Evolutionary conservation across 2,888 invertebrate species (phyloP).

Genomic region (Caenorhabditis panamensis): DNA sequence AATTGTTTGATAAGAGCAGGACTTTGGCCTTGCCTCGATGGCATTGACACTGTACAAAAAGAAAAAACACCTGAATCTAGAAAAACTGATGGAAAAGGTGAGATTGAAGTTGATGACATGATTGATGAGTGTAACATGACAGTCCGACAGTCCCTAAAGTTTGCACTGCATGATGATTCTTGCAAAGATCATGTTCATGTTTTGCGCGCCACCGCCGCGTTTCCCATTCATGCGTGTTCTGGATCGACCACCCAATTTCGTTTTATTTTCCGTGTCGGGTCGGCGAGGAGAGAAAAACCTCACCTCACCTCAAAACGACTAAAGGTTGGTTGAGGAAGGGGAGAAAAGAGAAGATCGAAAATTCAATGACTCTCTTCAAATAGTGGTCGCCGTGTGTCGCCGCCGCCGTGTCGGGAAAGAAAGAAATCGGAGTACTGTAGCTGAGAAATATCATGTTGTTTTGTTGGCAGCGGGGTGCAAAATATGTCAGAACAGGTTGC

Average conservation of each 20-base stretch:
- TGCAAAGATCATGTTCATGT: slow-evolving; percentile 32
- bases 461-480: slow-evolving; percentile 15
- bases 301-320: too few relatives aligned
- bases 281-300: slow-evolving; percentile 6
- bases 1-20: slow-evolving; percentile 36
- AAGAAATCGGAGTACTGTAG: too few relatives aligned
- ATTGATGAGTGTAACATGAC: slow-evolving; percentile 50
- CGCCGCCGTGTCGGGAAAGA: too few relatives aligned
- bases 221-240: slow-evolving; percentile 33
- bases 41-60: neutral
- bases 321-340: too few relatives aligned
- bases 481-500: slow-evolving; percentile 32
- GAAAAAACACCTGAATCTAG: too few relatives aligned
- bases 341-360: slow-evolving; percentile 36
- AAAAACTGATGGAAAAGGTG: slow-evolving; percentile 38
- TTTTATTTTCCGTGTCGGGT: neutral
- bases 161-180: slow-evolving; percentile 17
- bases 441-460: neutral
- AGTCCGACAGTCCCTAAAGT: slow-evolving; percentile 39
- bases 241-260: too few relatives aligned
- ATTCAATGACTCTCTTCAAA: slow-evolving; percentile 42
- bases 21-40: slow-evolving; percentile 16
- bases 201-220: neutral
- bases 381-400: neutral
- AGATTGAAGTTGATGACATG: slow-evolving; percentile 34